Base-by-base conservation (phyloP, 1,140 invertebrate genomes). In the Phenacoccus solenopsis region DNA sequence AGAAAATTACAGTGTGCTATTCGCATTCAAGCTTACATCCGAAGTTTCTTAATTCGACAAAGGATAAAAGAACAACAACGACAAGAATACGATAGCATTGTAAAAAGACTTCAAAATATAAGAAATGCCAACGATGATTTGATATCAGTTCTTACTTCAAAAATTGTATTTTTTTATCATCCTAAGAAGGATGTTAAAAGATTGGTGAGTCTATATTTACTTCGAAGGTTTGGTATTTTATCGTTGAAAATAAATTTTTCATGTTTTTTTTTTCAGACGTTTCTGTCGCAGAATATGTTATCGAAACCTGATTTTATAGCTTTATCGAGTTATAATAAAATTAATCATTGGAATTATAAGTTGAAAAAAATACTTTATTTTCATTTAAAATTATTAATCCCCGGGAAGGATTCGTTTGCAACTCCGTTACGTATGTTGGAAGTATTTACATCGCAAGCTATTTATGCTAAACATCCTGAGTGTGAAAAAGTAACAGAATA, bases 151-250 rank as follows among this genome's bases (percentile, higher is more conserved):
- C 81, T 87, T 71, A 77, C 88, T 59, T 81, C 81, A 38, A 86
- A 83, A 74, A 80, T 90, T 69, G 78, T 90, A 73, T 91, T 92
- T 75, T 94, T 94, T 79, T 93, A 90, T 78, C 81, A 87, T 76
- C 80, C 82, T 38, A 77, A 80, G 68, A 76, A 82, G 73, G 92
- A 95, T 82, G 80, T 81, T 59, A 79, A 82, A 57, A 85, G 90
- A 83, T 78, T 94, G 79, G 88, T 90, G n/a, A 82, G 79, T n/a
- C n/a, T n/a, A n/a, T n/a, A n/a, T n/a, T n/a, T n/a, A n/a, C n/a
- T n/a, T n/a, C n/a, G n/a, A n/a, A n/a, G n/a, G n/a, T n/a, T n/a
- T n/a, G n/a, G n/a, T n/a, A n/a, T n/a, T n/a, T n/a, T n/a, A n/a
- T n/a, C n/a, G n/a, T n/a, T n/a, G n/a, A n/a, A n/a, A n/a, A n/a